Conservation (phyloP, 2,113 vertebrate genomes). For the Sigmodon hispidus region DNA sequence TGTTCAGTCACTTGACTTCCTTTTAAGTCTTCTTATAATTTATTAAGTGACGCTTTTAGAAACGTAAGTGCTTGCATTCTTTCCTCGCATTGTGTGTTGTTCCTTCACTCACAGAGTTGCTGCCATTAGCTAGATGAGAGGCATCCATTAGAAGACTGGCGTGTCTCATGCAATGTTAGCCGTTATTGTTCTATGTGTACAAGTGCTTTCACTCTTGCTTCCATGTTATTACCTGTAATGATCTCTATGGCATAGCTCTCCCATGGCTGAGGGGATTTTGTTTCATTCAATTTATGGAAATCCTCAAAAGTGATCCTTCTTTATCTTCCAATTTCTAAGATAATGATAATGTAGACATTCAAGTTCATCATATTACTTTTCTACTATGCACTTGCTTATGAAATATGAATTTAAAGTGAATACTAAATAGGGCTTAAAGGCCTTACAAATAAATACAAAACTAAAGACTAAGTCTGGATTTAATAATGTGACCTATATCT, state of each 20-base stretch:
- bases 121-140: slow-evolving; percentile 45
- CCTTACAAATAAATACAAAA: background rate
- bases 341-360: slow-evolving; percentile 1
- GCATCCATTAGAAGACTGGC: background rate
- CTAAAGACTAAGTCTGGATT: background rate
- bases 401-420: slow-evolving; percentile 18
- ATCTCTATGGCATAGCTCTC: background rate
- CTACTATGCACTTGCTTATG: background rate
- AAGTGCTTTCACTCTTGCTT: background rate
- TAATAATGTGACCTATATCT: background rate
- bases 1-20: background rate
- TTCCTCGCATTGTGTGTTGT: background rate
- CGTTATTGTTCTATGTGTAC: slow-evolving; percentile 4
- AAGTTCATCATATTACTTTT: slow-evolving; percentile 25
- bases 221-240: background rate
- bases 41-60: slow-evolving; percentile 70
- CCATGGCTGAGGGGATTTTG: background rate
- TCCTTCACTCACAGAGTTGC: slow-evolving; percentile 30
- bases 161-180: slow-evolving; percentile 21
- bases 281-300: background rate
- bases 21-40: slow-evolving; percentile 69
- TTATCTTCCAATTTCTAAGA: background rate
- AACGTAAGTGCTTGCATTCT: slow-evolving; percentile 49
- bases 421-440: background rate
- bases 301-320: background rate